A percentile compares a stretch with the other conserved stretches of the same genome.
Evolutionary conservation across 2,113 vertebrate species (phyloP).

Genomic region (Lamprotornis superbus): DNA sequence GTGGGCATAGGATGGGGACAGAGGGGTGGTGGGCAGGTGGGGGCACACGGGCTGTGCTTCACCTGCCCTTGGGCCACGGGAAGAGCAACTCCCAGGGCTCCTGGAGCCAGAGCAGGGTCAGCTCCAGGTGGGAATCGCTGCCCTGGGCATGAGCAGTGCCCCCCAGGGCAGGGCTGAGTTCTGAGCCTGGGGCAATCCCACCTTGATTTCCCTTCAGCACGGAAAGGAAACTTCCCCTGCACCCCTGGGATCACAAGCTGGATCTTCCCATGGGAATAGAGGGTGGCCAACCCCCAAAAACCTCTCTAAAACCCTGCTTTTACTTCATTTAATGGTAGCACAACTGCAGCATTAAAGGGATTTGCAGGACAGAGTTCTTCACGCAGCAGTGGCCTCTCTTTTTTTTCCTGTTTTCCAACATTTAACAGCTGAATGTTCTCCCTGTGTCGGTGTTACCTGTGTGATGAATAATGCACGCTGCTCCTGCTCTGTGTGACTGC

Average conservation of each 20-base stretch:
- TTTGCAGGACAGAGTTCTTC: not conserved
- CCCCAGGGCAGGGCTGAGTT: not conserved
- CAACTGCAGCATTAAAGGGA: not conserved
- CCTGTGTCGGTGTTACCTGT: constrained; percentile 1
- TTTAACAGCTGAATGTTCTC: constrained; percentile 3
- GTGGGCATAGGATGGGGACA: not conserved
- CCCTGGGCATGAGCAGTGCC: not conserved
- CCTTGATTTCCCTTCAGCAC: not conserved
- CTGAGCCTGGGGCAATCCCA: not conserved
- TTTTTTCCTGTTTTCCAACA: not conserved
- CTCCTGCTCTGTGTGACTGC: not conserved
- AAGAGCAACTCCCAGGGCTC: not conserved
- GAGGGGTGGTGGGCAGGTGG: not conserved
- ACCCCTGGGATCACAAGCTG: not conserved
- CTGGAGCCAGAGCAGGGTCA: not conserved
- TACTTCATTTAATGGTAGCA: not conserved
- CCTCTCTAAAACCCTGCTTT: not conserved
- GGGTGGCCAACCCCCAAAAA: fast-evolving
- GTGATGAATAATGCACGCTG: constrained; percentile 17
- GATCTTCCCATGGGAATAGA: not conserved
- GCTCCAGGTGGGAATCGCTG: not conserved
- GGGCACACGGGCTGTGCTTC: not conserved
- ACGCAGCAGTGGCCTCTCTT: not conserved
- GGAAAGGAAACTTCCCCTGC: not conserved
- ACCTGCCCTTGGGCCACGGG: not conserved